Evolutionary conservation across 2,113 vertebrate genomes (phyloP), one percentile per base, ranked within the genome.

Genomic region (Caranx ignobilis): DNA sequence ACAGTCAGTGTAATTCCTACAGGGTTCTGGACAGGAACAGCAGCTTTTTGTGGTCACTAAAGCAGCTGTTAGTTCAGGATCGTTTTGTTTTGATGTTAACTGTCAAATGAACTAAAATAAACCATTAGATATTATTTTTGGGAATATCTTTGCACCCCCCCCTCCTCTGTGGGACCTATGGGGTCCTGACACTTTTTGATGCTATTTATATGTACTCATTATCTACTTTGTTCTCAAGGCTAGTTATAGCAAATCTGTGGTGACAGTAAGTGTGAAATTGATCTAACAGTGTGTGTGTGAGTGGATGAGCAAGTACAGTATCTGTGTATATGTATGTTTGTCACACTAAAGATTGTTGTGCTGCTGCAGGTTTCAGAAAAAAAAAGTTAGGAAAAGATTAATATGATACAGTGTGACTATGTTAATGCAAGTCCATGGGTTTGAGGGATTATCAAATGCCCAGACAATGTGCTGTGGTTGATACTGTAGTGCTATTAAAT

Each of bases 181-280:
- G 39, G 39, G 39, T 10, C 39, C 8, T 41, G 7, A 41, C 39
- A 9, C 6, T 41, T 41, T 8, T 9, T 41, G 37, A 5, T 8
- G 39, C 8, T 41, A 41, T 8, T 6, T 8, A n/a, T 61, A n/a
- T 61, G 19, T 61, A n/a, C 19, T 15, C 26, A n/a, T 70, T 31
- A 7, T 79, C 26, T 47, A 18, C 67, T 70, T 75, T n/a, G 11
- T 61, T 65, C 47, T 80, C 31, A 71, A 72, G 55, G 57, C 18
- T 79, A 48, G 10, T 73, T 68, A 77, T 66, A 54, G 78, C 35
- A 48, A 71, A 64, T 65, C 59, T 81, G 61, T 69, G 75, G 79
- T 60, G 21, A 47, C 55, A 60, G 31, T 35, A 15, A 7, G 10
- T 84, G 60, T 72, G 56, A 81, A 85, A 82, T 77, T 75, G 72